These are phyloP conservation scores for Cassiopea xamachana DNA, from an alignment of 30 jellyfish, hydroid and myxozoan species.

Conservation along the genomic window DNA sequence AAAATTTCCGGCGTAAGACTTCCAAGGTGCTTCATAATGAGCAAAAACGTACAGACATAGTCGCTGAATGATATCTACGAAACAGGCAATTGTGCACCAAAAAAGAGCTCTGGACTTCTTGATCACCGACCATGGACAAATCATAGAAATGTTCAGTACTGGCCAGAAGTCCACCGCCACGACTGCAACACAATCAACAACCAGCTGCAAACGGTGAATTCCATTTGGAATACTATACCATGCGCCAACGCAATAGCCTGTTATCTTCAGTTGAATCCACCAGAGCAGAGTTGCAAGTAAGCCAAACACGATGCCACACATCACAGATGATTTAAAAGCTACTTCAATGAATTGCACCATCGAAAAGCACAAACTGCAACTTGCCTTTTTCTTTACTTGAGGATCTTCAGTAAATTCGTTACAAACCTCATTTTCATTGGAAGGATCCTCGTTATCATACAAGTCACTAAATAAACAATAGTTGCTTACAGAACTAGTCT, in stretches of 20 bases:
- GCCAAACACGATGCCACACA: conserved; percentile 6
- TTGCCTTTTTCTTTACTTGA: not conserved
- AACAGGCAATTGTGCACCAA: conserved; percentile 9
- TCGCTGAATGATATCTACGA: conserved; percentile 1
- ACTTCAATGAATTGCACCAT: not conserved
- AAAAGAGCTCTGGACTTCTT: not conserved
- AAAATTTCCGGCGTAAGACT: conserved; percentile 15
- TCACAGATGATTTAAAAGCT: not conserved
- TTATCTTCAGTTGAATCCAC: conserved; percentile 27
- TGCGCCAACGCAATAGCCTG: conserved; percentile 13
- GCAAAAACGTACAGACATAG: conserved; percentile 4
- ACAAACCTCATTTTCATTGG: too few relatives aligned
- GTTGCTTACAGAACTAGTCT: too few relatives aligned
- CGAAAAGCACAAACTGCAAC: not conserved
- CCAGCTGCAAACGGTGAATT: conserved; percentile 1
- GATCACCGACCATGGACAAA: conserved; percentile 7
- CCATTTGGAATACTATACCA: not conserved
- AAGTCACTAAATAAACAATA: too few relatives aligned
- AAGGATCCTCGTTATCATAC: too few relatives aligned
- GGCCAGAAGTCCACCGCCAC: conserved; percentile 19
- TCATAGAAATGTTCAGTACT: not conserved
- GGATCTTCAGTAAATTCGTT: not conserved
- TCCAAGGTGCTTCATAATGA: not conserved
- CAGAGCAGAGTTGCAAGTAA: conserved; percentile 17
- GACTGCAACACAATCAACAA: not conserved